phyloP scores from a whole-genome alignment of 1,140 invertebrate species.

The Marisa cornuarietis region DNA sequence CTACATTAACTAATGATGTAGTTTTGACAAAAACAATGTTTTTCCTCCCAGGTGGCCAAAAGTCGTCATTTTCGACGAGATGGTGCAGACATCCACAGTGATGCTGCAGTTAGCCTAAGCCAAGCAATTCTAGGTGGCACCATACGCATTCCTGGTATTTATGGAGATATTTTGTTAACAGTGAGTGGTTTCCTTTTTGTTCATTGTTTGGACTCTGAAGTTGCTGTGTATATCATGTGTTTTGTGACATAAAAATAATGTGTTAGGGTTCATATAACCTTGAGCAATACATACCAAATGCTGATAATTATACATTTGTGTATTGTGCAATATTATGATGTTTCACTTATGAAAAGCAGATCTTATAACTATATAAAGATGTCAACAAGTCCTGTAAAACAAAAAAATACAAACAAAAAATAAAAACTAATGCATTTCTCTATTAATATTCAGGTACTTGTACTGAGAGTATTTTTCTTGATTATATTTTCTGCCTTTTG shows the following conservation, averaged over 20 bases:
- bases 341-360: no score
- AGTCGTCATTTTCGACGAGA: slow-evolving; percentile 93
- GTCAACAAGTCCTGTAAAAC: neutral
- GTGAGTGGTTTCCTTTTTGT: slow-evolving; percentile 65
- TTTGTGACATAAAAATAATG: neutral
- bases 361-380: no score
- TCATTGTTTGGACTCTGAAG: neutral
- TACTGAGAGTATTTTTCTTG: no score
- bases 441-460: neutral
- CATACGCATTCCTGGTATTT: slow-evolving; percentile 90
- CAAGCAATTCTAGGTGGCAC: slow-evolving; percentile 95
- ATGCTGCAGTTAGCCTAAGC: slow-evolving; percentile 71
- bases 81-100: slow-evolving; percentile 88
- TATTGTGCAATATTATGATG: no score
- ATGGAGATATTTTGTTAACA: slow-evolving; percentile 90
- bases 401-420: no score
- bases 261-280: no score
- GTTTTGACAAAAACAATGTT: neutral
- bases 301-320: no score
- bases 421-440: neutral
- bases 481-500: no score
- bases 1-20: neutral
- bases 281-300: no score
- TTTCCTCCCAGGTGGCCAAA: slow-evolving; percentile 78
- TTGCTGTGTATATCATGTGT: neutral